Evolutionary conservation across 2,113 vertebrate genomes (phyloP).

Genomic region (Phrynosoma blainvillii): DNA sequence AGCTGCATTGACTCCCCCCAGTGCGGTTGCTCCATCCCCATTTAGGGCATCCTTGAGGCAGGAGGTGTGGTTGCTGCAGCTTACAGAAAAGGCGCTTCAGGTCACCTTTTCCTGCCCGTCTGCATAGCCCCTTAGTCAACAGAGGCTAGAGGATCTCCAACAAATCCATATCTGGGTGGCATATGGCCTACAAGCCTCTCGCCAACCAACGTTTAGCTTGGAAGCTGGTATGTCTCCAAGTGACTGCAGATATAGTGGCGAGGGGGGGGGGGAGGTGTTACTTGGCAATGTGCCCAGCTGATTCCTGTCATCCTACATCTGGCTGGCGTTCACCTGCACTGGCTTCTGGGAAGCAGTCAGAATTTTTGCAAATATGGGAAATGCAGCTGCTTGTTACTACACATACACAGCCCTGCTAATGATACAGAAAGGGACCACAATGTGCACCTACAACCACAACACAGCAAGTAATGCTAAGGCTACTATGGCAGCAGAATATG

Average conservation of each 20-base stretch:
- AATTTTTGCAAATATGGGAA: conserved; percentile 12
- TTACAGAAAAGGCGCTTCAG: too few species aligned
- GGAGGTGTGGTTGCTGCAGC: too few species aligned
- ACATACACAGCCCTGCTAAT: not conserved
- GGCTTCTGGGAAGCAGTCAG: not conserved
- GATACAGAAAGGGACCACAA: not conserved
- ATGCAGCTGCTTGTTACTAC: not conserved
- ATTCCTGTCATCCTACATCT: not conserved
- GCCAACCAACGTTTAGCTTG: not conserved
- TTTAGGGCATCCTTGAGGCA: too few species aligned
- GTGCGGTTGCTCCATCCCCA: too few species aligned
- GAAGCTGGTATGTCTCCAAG: not conserved
- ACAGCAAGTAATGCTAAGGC: not conserved
- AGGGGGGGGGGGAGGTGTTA: too few species aligned
- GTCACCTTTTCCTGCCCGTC: too few species aligned
- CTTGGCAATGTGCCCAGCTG: not conserved
- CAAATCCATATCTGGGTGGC: too few species aligned
- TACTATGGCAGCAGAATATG: not conserved
- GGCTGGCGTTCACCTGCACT: not conserved
- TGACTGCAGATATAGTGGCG: not conserved
- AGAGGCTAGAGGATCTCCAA: too few species aligned
- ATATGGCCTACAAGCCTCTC: not conserved
- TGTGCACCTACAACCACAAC: not conserved
- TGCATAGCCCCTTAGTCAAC: too few species aligned
- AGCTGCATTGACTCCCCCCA: too few species aligned